Percentiles rank a stretch among this genome's conserved stretches.
Evolutionary conservation across 1,140 invertebrate species (phyloP).

Genomic region (Cotesia glomerata): DNA sequence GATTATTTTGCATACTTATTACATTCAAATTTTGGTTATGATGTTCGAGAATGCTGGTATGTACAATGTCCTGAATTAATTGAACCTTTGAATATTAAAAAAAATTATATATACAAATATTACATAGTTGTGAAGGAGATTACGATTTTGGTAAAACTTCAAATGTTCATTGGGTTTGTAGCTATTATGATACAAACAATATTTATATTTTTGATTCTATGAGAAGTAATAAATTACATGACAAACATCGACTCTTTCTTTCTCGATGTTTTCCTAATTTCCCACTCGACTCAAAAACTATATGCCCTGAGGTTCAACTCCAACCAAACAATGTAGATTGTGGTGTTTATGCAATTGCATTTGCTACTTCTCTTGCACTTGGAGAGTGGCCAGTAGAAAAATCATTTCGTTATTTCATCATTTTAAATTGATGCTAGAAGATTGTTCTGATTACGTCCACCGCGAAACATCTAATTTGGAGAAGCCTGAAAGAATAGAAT

Average conservation of each 20-base stretch:
- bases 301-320: no score
- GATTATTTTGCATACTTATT: conserved; percentile 8
- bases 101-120: conserved; percentile 9
- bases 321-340: no score
- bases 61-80: neutral
- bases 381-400: no score
- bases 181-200: conserved; percentile 5
- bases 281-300: conserved; percentile 8
- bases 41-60: conserved; percentile 6
- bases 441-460: neutral
- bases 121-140: neutral
- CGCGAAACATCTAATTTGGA: neutral
- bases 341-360: neutral
- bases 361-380: neutral
- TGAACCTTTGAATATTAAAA: neutral
- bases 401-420: neutral
- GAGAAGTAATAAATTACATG: neutral
- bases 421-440: neutral
- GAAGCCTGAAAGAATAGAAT: neutral
- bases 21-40: neutral
- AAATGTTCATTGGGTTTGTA: conserved; percentile 38
- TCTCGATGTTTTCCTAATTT: neutral
- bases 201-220: conserved; percentile 10
- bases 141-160: neutral
- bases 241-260: neutral